These are phyloP conservation scores for Drosophila simulans DNA, from an alignment of 1,140 invertebrate genomes.

Conservation along the genomic window DNA sequence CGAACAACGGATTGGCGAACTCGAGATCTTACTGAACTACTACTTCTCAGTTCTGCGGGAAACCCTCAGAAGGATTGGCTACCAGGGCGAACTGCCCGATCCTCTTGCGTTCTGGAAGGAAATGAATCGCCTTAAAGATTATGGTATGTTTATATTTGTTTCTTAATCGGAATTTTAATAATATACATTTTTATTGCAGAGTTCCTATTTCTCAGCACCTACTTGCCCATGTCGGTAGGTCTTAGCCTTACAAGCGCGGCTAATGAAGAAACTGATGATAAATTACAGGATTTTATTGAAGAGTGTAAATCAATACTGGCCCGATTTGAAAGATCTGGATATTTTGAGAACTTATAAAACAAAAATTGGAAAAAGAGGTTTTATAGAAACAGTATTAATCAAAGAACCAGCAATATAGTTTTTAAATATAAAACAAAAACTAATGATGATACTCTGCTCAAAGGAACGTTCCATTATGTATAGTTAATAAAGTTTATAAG, in stretches of 20 bases:
- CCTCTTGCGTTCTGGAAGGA: constrained; percentile 29
- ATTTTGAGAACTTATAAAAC: constrained; percentile 39
- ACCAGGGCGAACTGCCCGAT: constrained; percentile 51
- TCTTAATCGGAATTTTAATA: fast-evolving
- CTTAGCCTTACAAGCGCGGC: background rate
- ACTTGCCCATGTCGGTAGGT: constrained; percentile 36
- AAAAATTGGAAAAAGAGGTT: background rate
- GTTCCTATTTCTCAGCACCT: constrained; percentile 27
- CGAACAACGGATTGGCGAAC: constrained; percentile 34
- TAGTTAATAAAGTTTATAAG: background rate
- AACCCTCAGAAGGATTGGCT: constrained; percentile 54
- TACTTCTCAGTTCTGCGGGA: constrained; percentile 50
- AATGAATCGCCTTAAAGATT: constrained; percentile 23
- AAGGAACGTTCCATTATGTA: background rate
- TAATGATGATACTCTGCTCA: background rate
- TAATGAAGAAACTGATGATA: constrained; percentile 17
- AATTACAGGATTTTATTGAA: constrained; percentile 26
- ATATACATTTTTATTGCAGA: constrained; percentile 23
- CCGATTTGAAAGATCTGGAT: constrained; percentile 51
- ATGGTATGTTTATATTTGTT: constrained; percentile 15
- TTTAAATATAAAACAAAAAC: no score
- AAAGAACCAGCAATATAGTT: background rate
- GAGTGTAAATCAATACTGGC: constrained; percentile 43
- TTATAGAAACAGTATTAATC: background rate
- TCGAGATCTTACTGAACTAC: constrained; percentile 47